Conservation (phyloP, 1,140 invertebrate species). For the Leguminivora glycinivorella region DNA sequence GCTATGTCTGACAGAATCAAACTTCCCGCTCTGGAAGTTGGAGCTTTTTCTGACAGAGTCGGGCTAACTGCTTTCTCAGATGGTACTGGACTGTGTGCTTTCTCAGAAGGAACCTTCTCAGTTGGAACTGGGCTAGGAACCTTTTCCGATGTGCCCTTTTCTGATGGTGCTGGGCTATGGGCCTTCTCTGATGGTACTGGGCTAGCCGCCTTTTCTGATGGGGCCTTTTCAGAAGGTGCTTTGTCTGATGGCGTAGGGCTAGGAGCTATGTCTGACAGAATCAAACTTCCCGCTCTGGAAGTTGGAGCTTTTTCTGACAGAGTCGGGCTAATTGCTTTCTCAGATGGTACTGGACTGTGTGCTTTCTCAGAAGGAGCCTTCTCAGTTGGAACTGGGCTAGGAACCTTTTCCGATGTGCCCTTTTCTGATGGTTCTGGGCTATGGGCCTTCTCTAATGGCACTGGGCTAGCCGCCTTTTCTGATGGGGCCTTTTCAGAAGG, state of each 20-base stretch:
- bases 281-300: conserved; percentile 30
- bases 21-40: conserved; percentile 29
- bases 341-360: not conserved
- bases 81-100: not conserved
- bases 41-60: not conserved
- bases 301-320: conserved; percentile 6
- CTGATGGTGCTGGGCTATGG: not conserved
- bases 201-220: not conserved
- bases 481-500: conserved; percentile 4
- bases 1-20: conserved; percentile 28
- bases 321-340: conserved; percentile 18
- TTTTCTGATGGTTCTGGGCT: conserved; percentile 11
- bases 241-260: conserved; percentile 27
- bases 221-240: conserved; percentile 2
- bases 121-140: not conserved
- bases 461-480: conserved; percentile 25
- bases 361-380: not conserved
- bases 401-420: not conserved
- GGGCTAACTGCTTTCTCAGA: conserved; percentile 26
- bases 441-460: conserved; percentile 12
- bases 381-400: not conserved
- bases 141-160: not conserved
- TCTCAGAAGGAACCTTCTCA: not conserved
- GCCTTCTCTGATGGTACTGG: not conserved
- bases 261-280: conserved; percentile 29